Evolutionary conservation across 64 coral and sea anemone species (phyloP), one percentile per base, ranked within the genome.

Genomic region (Montipora foliosa): DNA sequence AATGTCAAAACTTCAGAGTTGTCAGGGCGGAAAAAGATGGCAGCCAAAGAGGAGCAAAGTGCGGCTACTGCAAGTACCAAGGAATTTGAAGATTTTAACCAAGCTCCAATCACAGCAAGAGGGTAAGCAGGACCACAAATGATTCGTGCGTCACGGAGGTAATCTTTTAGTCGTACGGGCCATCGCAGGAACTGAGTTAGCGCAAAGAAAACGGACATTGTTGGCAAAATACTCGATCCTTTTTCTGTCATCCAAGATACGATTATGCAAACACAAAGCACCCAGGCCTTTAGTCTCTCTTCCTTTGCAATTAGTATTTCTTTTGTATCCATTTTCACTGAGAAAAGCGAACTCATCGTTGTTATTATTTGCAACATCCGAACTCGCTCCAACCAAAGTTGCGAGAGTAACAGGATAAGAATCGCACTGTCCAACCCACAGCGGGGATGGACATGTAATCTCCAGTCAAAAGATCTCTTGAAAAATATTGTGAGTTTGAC

Each of bases 21-120:
- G 78, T 80, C 78, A 16, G 78, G 78, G 78, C 78, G 78, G 15
- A 80, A 49, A 58, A 80, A 80, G 78, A 80, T 80, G 78, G 78
- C 78, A 14, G 78, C 78, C 21, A 80, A 45, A 6, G 78, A 50
- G 45, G 78, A 80, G 46, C 15, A 80, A 8, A 80, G 47, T 58
- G 46, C 78, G 19, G 45, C 78, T 2, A 51, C 47, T 45, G 0
- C 3, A 17, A 80, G 78, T 8, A 80, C 13, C 19, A 3, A 21
- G 45, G 7, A 37, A 50, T 49, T 19, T 19, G 29, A 12, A 48
- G 44, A 49, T 16, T 80, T 80, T 49, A 80, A 49, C 47, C 78
- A 80, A 8, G 78, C 4, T 4, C 6, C 78, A 8, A 80, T 20
- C 13, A 80, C 78, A 49, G 78, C 0, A n/a, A 80, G 9, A 16